Evolutionary conservation across 2,888 invertebrate genomes (phyloP).

Genomic region (Lepidochitona cinerea): DNA sequence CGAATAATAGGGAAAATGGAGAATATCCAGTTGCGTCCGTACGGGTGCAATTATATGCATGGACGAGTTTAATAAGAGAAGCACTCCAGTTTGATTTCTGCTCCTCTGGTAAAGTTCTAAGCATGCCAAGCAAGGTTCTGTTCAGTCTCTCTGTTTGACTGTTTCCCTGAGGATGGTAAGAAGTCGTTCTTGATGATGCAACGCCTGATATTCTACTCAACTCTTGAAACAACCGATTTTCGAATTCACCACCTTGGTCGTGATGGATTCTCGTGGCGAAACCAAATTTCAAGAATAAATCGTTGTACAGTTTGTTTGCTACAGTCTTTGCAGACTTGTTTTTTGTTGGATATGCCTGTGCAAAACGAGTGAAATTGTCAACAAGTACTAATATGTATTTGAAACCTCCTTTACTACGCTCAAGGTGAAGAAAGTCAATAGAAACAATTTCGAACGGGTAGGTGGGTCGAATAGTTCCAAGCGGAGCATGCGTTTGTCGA

Average conservation of each 20-base stretch:
- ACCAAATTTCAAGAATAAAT: not conserved
- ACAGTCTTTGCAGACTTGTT: no score
- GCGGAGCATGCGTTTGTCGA: not conserved
- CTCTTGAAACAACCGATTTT: no score
- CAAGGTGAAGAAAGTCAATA: not conserved
- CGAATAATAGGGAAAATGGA: slow-evolving; percentile 1
- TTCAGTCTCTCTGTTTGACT: not conserved
- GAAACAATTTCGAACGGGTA: not conserved
- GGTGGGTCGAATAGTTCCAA: not conserved
- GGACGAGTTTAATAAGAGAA: not conserved
- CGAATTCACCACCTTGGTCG: no score
- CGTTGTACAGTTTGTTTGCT: no score
- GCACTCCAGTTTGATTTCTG: not conserved
- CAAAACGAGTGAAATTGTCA: no score
- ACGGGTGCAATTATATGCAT: not conserved
- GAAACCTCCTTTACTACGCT: no score
- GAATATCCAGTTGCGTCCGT: not conserved
- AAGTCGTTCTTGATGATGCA: no score
- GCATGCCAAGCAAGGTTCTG: not conserved
- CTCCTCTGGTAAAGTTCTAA: not conserved
- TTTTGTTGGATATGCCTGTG: no score
- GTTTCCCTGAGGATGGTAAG: no score
- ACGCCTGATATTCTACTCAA: no score
- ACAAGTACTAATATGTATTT: no score
- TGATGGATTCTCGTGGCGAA: not conserved